A percentile compares a stretch with the other conserved stretches of the same genome.
phyloP scores from a whole-genome alignment of 1,140 invertebrate genomes.

The Meloidogyne exigua region DNA sequence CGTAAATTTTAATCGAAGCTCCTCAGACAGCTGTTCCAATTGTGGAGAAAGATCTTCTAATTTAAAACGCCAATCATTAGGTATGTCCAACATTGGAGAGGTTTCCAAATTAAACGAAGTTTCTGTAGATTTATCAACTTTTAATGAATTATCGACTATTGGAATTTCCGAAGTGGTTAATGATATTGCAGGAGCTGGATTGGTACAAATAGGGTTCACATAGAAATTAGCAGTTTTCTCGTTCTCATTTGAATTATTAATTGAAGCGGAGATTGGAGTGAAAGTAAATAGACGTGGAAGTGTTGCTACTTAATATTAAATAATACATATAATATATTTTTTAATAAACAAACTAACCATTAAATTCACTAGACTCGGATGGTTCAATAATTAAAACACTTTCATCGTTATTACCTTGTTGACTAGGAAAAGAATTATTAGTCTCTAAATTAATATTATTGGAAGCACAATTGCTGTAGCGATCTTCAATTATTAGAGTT shows the following conservation, averaged over 20 bases:
- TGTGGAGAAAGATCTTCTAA: background rate
- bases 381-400: background rate
- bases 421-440: background rate
- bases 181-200: background rate
- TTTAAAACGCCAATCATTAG: background rate
- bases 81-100: background rate
- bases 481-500: background rate
- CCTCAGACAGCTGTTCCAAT: background rate
- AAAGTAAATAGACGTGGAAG: background rate
- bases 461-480: background rate
- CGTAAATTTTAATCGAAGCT: background rate
- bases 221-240: background rate
- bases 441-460: background rate
- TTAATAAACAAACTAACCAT: background rate
- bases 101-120: background rate
- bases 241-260: background rate
- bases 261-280: background rate
- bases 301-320: background rate
- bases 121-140: background rate
- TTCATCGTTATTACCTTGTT: background rate
- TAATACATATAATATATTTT: background rate
- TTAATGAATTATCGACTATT: background rate
- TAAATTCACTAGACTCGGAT: background rate
- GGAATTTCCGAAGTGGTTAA: background rate
- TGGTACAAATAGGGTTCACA: background rate